Evolutionary conservation across 1,140 invertebrate genomes (phyloP).

Genomic region (Drosophila busckii): DNA sequence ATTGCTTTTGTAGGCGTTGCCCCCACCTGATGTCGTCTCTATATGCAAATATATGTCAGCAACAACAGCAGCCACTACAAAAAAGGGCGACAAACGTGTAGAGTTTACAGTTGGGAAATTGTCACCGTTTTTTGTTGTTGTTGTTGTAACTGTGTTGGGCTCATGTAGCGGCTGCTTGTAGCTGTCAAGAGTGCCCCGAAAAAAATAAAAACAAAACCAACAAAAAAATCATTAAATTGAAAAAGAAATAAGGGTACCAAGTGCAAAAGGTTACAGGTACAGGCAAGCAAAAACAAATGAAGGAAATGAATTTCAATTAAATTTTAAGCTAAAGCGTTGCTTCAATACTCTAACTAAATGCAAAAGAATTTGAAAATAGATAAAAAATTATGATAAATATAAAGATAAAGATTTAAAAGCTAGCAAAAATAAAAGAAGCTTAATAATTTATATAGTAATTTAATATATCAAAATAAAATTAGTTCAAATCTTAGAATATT

Average conservation of each 20-base stretch:
- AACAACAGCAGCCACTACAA: background rate
- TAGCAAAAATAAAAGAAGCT: no score
- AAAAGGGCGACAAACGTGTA: background rate
- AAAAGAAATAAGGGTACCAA: slow-evolving; percentile 68
- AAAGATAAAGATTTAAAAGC: no score
- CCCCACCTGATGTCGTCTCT: slow-evolving; percentile 26
- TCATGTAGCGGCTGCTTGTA: slow-evolving; percentile 47
- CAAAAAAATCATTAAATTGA: slow-evolving; percentile 75
- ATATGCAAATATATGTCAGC: background rate
- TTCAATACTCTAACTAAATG: slow-evolving; percentile 13
- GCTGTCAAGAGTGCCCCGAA: slow-evolving; percentile 54
- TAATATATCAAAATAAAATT: no score
- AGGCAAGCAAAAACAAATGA: slow-evolving; percentile 43
- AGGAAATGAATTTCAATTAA: slow-evolving; percentile 37
- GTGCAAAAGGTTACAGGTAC: slow-evolving; percentile 78
- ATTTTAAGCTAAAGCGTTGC: background rate
- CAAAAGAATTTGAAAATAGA: background rate
- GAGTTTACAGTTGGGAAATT: slow-evolving; percentile 26
- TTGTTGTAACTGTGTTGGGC: no score
- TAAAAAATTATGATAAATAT: no score
- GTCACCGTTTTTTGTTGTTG: slow-evolving; percentile 21
- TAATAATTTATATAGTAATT: no score
- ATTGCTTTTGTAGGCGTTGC: slow-evolving; percentile 25
- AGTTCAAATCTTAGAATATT: no score
- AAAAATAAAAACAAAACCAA: slow-evolving; percentile 39